These are phyloP conservation scores for Tenthredo amoena DNA, from an alignment of 2,888 invertebrate genomes.

Conservation along the genomic window DNA sequence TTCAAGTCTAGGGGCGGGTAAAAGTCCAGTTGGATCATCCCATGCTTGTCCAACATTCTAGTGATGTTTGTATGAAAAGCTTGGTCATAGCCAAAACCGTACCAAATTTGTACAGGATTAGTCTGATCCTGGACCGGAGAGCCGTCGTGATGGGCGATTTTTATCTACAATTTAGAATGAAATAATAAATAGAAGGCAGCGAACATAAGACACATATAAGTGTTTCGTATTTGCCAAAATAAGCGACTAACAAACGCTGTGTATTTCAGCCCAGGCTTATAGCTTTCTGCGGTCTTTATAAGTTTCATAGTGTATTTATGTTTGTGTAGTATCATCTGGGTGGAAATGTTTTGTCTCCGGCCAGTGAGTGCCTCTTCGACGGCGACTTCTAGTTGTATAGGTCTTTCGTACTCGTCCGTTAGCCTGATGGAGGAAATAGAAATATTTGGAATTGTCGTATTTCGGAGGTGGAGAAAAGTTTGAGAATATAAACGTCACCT, in stretches of 20 bases:
- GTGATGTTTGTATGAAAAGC: conserved; percentile 80
- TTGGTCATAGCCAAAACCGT: conserved; percentile 83
- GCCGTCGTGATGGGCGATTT: conserved; percentile 86
- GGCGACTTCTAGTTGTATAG: conserved; percentile 91
- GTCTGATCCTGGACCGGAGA: conserved; percentile 82
- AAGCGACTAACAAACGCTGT: conserved; percentile 85
- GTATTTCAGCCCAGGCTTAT: conserved; percentile 93
- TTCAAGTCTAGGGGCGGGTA: conserved; percentile 81
- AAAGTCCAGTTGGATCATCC: conserved; percentile 83
- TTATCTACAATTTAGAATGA: conserved; percentile 79
- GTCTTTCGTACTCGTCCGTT: conserved; percentile 89
- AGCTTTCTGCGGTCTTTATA: conserved; percentile 90
- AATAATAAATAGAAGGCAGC: neutral
- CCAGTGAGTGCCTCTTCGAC: conserved; percentile 95
- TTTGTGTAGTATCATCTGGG: conserved; percentile 87
- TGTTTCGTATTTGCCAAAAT: neutral
- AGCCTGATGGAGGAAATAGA: conserved; percentile 79
- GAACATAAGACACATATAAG: neutral
- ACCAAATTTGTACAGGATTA: conserved; percentile 81
- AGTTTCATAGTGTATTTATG: conserved; percentile 88
- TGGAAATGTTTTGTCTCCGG: conserved; percentile 89
- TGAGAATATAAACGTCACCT: conserved; percentile 67
- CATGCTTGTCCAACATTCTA: conserved; percentile 82
- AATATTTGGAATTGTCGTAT: neutral
- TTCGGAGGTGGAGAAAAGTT: neutral